Evolutionary conservation across 1,140 invertebrate genomes (phyloP).

Genomic region (Radopholus similis): DNA sequence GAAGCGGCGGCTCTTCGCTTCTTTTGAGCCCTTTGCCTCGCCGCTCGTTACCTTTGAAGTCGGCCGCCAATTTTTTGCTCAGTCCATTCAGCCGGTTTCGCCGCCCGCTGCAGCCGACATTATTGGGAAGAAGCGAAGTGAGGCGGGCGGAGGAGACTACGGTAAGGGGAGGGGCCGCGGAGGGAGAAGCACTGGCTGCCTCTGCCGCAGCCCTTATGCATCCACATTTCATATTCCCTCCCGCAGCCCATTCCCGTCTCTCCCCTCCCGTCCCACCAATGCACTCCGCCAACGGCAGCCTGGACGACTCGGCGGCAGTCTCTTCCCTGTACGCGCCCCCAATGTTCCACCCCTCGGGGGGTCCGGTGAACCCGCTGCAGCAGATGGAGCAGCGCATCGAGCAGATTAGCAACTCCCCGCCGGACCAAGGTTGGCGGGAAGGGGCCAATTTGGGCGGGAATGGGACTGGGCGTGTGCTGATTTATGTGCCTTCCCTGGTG

Average conservation of each 20-base stretch:
- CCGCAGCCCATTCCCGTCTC: neutral
- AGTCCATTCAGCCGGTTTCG: neutral
- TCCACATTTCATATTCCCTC: neutral
- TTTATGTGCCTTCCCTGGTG: neutral
- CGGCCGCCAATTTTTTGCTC: neutral
- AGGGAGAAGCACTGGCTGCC: neutral
- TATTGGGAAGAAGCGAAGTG: neutral
- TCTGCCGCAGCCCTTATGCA: neutral
- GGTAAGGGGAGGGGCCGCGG: neutral
- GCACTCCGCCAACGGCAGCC: neutral
- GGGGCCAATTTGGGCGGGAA: neutral
- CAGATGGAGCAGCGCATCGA: neutral
- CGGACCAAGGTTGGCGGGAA: neutral
- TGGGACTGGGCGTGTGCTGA: too few species aligned
- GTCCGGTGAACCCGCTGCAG: neutral
- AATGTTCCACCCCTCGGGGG: neutral
- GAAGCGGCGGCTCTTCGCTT: neutral
- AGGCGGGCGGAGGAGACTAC: neutral
- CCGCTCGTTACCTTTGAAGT: neutral
- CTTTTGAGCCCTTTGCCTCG: neutral
- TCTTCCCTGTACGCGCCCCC: neutral
- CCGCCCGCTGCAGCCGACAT: neutral
- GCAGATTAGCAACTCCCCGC: slow-evolving; percentile 1
- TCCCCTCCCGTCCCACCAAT: neutral
- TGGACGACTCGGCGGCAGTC: neutral